Percentiles rank a stretch among this genome's conserved stretches.
phyloP scores from a whole-genome alignment of 2,797 vertebrate genomes.

The Trachops cirrhosus region DNA sequence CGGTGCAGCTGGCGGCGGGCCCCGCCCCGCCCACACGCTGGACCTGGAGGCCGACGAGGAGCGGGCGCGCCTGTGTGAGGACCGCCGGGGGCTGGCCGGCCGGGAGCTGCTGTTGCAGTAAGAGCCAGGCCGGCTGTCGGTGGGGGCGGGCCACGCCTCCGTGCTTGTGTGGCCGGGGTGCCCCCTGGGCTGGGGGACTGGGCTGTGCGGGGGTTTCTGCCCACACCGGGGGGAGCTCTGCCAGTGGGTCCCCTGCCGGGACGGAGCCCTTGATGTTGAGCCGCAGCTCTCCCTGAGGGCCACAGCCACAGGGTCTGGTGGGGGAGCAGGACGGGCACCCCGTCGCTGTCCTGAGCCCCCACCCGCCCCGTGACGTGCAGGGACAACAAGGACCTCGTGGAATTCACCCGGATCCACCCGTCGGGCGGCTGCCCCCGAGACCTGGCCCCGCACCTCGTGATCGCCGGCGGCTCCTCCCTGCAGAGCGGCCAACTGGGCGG shows the following conservation, averaged over 20 bases:
- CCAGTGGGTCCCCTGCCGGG: accelerated
- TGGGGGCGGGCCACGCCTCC: accelerated
- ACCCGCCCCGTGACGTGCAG: constrained; percentile 58
- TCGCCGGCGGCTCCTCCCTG: constrained; percentile 90
- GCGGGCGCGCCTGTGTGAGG: constrained; percentile 90
- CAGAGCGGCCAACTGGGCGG: constrained; percentile 91
- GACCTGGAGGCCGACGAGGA: constrained; percentile 91
- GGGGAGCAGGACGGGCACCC: accelerated
- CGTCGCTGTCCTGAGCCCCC: background rate
- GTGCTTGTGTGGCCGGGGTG: background rate
- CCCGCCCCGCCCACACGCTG: constrained; percentile 87
- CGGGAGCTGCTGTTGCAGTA: constrained; percentile 93
- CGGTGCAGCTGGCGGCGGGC: constrained; percentile 75
- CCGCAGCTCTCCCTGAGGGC: accelerated
- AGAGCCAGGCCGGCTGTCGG: constrained; percentile 18
- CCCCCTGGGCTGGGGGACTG: accelerated
- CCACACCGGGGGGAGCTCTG: accelerated
- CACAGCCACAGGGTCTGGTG: background rate
- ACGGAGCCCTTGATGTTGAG: accelerated
- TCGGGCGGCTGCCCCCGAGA: constrained; percentile 94
- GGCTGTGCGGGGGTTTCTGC: background rate
- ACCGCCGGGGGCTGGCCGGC: constrained; percentile 90
- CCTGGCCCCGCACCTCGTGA: constrained; percentile 94
- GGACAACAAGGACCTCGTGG: constrained; percentile 96
- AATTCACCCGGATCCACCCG: constrained; percentile 94